These are phyloP conservation scores for Oophaga pumilio DNA, from an alignment of 2,113 vertebrate genomes.

Conservation along the genomic window DNA sequence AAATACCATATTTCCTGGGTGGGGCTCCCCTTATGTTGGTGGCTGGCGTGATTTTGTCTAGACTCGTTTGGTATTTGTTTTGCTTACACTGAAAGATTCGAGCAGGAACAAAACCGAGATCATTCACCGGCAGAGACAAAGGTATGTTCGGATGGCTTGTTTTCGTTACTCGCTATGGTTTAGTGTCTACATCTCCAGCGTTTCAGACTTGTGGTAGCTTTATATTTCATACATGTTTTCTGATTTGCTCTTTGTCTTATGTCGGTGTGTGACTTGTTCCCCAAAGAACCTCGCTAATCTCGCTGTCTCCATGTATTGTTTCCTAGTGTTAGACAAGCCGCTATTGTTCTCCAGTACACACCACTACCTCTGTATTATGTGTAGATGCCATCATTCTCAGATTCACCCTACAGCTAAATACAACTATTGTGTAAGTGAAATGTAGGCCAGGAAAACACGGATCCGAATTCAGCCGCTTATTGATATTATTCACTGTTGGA, in stretches of 20 bases:
- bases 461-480: background rate
- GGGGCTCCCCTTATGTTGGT: slow-evolving; percentile 3
- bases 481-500: background rate
- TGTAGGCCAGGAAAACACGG: background rate
- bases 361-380: background rate
- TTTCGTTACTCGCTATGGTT: background rate
- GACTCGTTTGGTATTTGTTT: background rate
- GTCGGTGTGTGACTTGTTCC: background rate
- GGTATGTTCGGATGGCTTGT: background rate
- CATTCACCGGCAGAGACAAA: background rate
- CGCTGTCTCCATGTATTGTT: background rate
- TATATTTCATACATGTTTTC: background rate
- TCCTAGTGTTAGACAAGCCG: background rate
- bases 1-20: background rate
- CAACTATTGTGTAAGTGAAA: background rate
- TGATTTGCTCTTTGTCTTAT: background rate
- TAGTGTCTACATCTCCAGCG: background rate
- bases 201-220: background rate
- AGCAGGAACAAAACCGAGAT: background rate
- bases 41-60: background rate
- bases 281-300: background rate
- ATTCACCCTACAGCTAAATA: background rate
- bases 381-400: background rate
- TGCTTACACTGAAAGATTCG: background rate
- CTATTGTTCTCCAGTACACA: background rate